Evolutionary conservation across 1,140 invertebrate species (phyloP).

Genomic region (Carposina sasakii): DNA sequence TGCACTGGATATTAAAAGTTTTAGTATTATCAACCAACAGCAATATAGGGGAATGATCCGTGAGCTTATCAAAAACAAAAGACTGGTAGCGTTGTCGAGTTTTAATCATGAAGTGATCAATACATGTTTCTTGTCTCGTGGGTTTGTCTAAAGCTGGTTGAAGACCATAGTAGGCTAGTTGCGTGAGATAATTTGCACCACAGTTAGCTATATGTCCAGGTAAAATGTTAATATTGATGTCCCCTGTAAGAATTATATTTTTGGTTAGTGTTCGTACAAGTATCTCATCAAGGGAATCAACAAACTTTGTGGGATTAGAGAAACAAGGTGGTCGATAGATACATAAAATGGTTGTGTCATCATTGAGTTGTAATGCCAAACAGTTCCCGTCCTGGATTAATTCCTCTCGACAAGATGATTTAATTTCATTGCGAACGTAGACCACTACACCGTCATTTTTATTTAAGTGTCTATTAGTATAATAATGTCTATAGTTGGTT

Average conservation of each 20-base stretch:
- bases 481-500: neutral
- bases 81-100: no score
- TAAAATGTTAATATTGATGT: neutral
- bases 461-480: neutral
- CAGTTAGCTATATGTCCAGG: neutral
- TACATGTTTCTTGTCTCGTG: neutral
- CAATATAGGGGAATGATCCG: neutral
- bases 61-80: no score
- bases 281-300: neutral
- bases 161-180: neutral
- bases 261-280: neutral
- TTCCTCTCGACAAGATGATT: no score
- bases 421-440: neutral
- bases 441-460: neutral
- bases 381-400: no score
- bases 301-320: no score
- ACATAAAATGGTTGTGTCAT: neutral
- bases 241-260: neutral
- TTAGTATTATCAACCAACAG: no score
- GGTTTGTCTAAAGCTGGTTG: neutral
- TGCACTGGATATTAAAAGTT: no score
- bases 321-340: neutral
- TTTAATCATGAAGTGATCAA: no score
- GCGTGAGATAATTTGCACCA: neutral
- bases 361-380: no score